Conservation (phyloP, 2,113 vertebrate species). For the Sardina pilchardus region DNA sequence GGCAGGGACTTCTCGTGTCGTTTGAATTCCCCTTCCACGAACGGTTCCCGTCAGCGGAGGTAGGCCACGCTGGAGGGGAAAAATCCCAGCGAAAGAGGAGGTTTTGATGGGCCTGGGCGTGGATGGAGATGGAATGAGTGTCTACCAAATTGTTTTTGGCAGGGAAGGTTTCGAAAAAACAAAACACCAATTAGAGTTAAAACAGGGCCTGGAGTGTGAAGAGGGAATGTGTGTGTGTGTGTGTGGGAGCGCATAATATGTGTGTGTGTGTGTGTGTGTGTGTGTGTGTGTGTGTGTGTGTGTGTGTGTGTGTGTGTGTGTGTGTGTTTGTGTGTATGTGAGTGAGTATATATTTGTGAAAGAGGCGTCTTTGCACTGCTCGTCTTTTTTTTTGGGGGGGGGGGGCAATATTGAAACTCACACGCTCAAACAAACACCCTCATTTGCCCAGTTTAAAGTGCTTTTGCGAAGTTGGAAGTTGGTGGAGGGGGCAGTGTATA, state of each 20-base stretch:
- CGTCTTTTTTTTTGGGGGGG: neutral
- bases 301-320: slow-evolving; percentile 7
- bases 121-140: neutral
- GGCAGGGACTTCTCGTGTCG: neutral
- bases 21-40: neutral
- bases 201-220: slow-evolving; percentile 22
- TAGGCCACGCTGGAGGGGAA: neutral
- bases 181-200: slow-evolving; percentile 62
- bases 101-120: slow-evolving; percentile 1
- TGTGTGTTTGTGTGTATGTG: slow-evolving; percentile 32
- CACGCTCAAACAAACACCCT: slow-evolving; percentile 28
- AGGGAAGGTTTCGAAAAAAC: slow-evolving; percentile 47
- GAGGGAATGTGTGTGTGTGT: slow-evolving; percentile 38
- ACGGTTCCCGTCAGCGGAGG: neutral
- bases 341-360: slow-evolving; percentile 13
- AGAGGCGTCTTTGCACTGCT: slow-evolving; percentile 25
- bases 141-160: slow-evolving; percentile 23
- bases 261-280: slow-evolving; percentile 14
- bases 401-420: slow-evolving; percentile 25
- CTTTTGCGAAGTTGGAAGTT: neutral
- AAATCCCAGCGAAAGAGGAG: slow-evolving; percentile 10
- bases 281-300: neutral
- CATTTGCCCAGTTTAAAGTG: slow-evolving; percentile 24
- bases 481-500: neutral
- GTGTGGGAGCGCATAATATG: slow-evolving; percentile 1